Conservation (phyloP, 2,888 invertebrate species). For the Salpingus planirostris region DNA sequence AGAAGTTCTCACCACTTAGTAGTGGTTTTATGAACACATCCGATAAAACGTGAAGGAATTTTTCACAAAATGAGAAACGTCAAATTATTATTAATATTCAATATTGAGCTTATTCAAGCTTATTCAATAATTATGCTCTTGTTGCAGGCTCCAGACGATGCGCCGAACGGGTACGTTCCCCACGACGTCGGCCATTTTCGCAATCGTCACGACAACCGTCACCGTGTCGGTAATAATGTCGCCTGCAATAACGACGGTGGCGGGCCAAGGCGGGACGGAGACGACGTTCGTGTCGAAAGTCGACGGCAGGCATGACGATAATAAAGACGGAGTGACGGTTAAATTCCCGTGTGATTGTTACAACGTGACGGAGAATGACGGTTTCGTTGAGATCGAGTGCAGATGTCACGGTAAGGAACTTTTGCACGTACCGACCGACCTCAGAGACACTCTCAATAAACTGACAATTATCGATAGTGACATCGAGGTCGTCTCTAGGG, state of each 20-base stretch:
- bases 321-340: not conserved
- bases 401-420: slow-evolving; percentile 32
- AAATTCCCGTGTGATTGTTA: slow-evolving; percentile 27
- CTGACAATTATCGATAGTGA: slow-evolving; percentile 36
- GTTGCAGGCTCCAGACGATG: too few species aligned
- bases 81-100: too few species aligned
- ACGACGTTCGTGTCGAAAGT: slow-evolving; percentile 12
- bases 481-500: slow-evolving; percentile 27
- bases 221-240: not conserved
- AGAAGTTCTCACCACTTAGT: too few species aligned
- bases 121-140: too few species aligned
- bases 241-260: not conserved
- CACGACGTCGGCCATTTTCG: not conserved
- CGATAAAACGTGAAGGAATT: too few species aligned
- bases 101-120: too few species aligned
- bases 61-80: too few species aligned
- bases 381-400: slow-evolving; percentile 26
- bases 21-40: too few species aligned
- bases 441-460: slow-evolving; percentile 28
- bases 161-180: too few species aligned
- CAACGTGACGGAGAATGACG: slow-evolving; percentile 23
- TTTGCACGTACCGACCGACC: slow-evolving; percentile 29
- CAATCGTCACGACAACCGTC: not conserved
- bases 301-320: slow-evolving; percentile 2
- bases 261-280: too few species aligned